phyloP scores from a whole-genome alignment of 2,888 invertebrate genomes.

The Tenodera sinensis region DNA sequence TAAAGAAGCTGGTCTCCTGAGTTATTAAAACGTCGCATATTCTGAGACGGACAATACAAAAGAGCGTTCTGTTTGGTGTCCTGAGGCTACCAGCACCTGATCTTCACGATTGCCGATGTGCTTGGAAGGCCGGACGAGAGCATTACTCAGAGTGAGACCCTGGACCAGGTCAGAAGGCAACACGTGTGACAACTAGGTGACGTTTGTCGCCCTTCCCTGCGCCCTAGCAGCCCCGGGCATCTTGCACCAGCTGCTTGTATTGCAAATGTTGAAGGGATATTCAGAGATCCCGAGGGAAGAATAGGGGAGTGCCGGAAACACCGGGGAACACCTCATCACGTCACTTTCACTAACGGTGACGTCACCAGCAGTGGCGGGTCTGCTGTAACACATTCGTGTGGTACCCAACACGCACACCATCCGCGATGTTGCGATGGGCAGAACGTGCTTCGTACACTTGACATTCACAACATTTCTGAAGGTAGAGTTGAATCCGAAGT shows the following conservation, averaged over 20 bases:
- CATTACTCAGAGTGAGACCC: background rate
- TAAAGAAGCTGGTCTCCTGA: too few species aligned
- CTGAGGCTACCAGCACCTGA: background rate
- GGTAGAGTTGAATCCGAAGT: too few species aligned
- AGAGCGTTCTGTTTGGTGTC: too few species aligned
- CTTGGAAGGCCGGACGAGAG: background rate
- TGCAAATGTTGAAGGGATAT: background rate
- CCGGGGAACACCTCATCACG: constrained; percentile 27
- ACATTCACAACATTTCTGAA: too few species aligned
- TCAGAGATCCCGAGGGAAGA: background rate
- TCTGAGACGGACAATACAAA: too few species aligned
- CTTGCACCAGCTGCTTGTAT: background rate
- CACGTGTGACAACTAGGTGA: background rate
- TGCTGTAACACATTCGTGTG: background rate
- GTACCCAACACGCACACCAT: too few species aligned
- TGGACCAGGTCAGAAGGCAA: background rate
- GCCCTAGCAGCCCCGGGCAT: background rate
- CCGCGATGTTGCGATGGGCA: too few species aligned
- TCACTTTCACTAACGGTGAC: constrained; percentile 24
- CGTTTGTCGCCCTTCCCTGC: background rate
- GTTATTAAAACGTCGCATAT: too few species aligned
- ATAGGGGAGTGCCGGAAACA: background rate
- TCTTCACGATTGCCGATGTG: background rate
- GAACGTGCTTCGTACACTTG: too few species aligned
- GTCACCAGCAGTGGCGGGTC: background rate